A percentile compares a stretch with the other conserved stretches of the same genome.
These are phyloP conservation scores for Nipponia nippon DNA, from an alignment of 2,113 vertebrate species.

Conservation along the genomic window DNA sequence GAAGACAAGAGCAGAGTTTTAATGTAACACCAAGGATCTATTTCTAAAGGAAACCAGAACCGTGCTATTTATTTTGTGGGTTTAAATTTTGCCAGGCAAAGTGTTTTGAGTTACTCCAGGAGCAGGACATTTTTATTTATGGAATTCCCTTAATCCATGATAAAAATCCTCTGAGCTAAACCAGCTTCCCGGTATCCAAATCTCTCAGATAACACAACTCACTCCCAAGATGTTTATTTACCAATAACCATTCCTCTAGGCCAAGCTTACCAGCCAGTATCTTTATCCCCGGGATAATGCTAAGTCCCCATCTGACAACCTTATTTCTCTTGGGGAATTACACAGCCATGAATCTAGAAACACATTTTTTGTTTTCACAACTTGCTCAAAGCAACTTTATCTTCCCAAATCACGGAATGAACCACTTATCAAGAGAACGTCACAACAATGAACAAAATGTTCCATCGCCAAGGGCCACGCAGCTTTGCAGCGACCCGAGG, in stretches of 20 bases:
- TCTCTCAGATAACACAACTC: slow-evolving; percentile 15
- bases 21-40: background rate
- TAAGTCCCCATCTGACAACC: slow-evolving; percentile 15
- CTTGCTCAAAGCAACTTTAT: background rate
- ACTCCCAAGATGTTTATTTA: slow-evolving; percentile 33
- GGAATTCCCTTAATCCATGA: background rate
- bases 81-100: background rate
- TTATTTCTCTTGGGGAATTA: slow-evolving; percentile 25
- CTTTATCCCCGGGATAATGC: slow-evolving; percentile 53
- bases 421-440: background rate
- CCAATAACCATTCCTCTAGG: slow-evolving; percentile 23
- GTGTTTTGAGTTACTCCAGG: background rate
- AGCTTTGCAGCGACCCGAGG: background rate
- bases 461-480: background rate
- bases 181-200: slow-evolving; percentile 6
- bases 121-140: background rate
- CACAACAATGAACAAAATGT: background rate
- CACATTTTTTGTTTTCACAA: background rate
- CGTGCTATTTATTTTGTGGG: background rate
- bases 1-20: background rate
- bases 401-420: background rate
- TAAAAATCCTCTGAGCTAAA: slow-evolving; percentile 18
- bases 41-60: background rate
- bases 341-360: slow-evolving; percentile 39
- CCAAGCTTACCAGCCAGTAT: slow-evolving; percentile 16